Conservation (phyloP, 2,797 vertebrate genomes). For the Podarcis lilfordi region DNA sequence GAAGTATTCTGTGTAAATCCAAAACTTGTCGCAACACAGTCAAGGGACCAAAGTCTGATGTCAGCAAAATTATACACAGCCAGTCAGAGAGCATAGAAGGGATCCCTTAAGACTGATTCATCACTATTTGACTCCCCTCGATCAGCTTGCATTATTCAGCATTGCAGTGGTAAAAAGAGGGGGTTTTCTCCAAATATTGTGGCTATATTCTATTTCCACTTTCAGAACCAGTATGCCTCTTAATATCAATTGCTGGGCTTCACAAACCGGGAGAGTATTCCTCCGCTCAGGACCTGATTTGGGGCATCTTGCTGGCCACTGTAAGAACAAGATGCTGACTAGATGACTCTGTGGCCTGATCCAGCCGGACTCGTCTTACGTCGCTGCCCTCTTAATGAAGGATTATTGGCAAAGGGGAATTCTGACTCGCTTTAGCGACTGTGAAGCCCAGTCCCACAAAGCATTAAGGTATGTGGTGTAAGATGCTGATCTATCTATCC, state of each 20-base stretch:
- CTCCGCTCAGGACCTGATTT: no score
- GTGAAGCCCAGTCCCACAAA: background rate
- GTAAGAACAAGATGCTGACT: background rate
- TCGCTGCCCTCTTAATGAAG: background rate
- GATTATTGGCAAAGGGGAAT: no score
- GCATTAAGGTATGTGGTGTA: background rate
- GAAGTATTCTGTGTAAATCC: background rate
- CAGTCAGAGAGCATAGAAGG: background rate
- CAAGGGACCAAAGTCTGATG: no score
- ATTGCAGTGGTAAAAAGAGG: background rate
- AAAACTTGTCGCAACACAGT: background rate
- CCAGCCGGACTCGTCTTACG: background rate
- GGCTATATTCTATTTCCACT: no score
- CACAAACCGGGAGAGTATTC: background rate
- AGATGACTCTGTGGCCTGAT: background rate
- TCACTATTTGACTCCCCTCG: background rate
- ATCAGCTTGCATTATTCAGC: background rate
- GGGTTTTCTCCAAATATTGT: background rate
- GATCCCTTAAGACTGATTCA: background rate
- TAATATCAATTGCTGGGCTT: background rate
- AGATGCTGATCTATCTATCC: background rate
- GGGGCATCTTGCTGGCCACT: background rate
- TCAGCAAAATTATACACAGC: background rate
- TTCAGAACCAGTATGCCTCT: no score
- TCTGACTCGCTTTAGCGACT: background rate